Conservation (phyloP, 2,888 invertebrate species). For the Eupithecia exiguata region DNA sequence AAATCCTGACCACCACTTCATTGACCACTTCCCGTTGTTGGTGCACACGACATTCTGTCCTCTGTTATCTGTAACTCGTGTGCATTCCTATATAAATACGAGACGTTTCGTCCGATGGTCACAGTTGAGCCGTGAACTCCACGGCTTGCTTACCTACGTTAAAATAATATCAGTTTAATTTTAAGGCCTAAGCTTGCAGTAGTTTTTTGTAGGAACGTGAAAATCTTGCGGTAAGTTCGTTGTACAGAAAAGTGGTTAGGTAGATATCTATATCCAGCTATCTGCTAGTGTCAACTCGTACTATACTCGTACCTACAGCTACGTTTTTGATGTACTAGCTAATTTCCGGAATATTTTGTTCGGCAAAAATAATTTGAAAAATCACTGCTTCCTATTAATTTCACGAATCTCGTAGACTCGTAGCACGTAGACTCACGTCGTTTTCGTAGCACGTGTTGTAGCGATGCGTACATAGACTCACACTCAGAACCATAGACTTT, state of each 20-base stretch:
- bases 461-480: too few relatives aligned
- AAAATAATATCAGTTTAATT: constrained; percentile 14
- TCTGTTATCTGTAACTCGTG: constrained; percentile 35
- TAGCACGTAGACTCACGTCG: background rate
- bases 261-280: background rate
- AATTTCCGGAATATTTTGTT: background rate
- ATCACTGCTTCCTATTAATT: background rate
- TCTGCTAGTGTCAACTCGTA: background rate
- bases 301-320: background rate
- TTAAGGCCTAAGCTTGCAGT: constrained; percentile 13
- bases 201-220: constrained; percentile 29
- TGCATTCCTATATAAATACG: constrained; percentile 50
- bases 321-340: background rate
- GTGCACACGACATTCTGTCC: constrained; percentile 50
- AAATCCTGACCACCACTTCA: background rate
- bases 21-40: constrained; percentile 24
- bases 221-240: constrained; percentile 44
- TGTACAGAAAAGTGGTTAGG: too few relatives aligned
- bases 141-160: constrained; percentile 52
- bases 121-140: constrained; percentile 60
- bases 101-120: background rate
- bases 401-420: too few relatives aligned
- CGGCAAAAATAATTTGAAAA: background rate
- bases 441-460: background rate
- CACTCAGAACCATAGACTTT: background rate